Evolutionary conservation across 2,113 vertebrate species (phyloP), one percentile per base, ranked within the genome.

Genomic region (Ptilonorhynchus violaceus): DNA sequence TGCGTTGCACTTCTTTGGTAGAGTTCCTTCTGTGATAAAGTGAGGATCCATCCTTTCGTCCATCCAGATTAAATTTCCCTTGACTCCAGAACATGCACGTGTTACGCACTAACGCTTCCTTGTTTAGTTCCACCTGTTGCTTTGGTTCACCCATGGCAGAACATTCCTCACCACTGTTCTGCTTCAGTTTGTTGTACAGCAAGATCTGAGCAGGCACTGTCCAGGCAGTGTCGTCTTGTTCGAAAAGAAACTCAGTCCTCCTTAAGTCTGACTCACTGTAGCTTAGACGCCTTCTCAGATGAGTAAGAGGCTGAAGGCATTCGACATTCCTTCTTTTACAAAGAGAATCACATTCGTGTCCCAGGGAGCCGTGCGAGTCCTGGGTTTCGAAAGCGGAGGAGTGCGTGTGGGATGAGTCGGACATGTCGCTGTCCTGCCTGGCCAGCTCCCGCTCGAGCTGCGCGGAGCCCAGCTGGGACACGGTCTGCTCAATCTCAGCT

Each of bases 251-350:
- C 50, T 97, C 97, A 0, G 97, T 97, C 79, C 97, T 98, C 89
- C 98, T 97, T 82, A 99, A 98, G 68, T 99, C 98, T 21, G 99
- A 98, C 52, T 99, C 99, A 9, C 99, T 99, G 73, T 99, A 99
- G 98, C 99, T 99, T 60, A 99, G 97, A 41, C 95, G 98, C 76
- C 98, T 98, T 93, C 91, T 98, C 53, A 97, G 89, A 41, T 55
- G 97, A 50, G 97, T 97, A 63, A 98, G 96, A 62, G 98, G 98
- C 70, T 98, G 98, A 94, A 98, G 97, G 81, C 93, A 96, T 76
- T 98, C 97, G 1, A 84, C 62, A 23, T 98, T 97, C 94, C 97
- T 97, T 79, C 96, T 97, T 85, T 97, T 98, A 98, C 99, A 99
- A 11, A 99, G 97, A 27, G 98, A 97, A 82, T 99, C 98, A 31